Evolutionary conservation across 2,797 vertebrate species (phyloP).

Genomic region (Erethizon dorsatum): DNA sequence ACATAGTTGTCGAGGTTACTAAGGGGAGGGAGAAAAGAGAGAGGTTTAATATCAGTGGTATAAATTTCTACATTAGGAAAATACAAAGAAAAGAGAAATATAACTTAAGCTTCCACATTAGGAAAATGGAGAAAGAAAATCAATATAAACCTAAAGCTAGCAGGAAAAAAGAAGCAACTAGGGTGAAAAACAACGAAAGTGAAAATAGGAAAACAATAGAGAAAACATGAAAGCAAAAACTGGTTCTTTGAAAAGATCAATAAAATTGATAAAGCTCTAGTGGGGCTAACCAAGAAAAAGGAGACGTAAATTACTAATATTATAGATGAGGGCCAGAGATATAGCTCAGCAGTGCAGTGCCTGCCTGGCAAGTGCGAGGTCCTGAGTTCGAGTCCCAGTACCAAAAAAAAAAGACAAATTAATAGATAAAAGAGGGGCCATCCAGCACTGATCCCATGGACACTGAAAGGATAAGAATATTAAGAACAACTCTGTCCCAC

Average conservation of each 20-base stretch:
- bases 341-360: no score
- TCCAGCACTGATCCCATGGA: neutral
- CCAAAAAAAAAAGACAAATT: no score
- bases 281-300: neutral
- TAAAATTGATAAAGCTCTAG: neutral
- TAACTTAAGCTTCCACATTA: neutral
- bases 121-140: neutral
- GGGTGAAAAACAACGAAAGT: neutral
- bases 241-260: neutral
- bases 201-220: neutral
- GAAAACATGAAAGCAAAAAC: neutral
- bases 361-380: no score
- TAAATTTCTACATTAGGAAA: neutral
- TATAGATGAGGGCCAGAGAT: neutral
- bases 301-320: neutral
- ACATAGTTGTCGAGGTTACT: neutral
- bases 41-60: neutral
- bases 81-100: neutral
- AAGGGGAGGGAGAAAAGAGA: neutral
- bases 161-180: neutral
- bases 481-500: neutral
- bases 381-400: no score
- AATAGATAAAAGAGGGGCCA: neutral
- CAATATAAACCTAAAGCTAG: neutral
- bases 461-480: neutral